phyloP scores from a whole-genome alignment of 2,113 vertebrate genomes.

The Callipepla squamata region DNA sequence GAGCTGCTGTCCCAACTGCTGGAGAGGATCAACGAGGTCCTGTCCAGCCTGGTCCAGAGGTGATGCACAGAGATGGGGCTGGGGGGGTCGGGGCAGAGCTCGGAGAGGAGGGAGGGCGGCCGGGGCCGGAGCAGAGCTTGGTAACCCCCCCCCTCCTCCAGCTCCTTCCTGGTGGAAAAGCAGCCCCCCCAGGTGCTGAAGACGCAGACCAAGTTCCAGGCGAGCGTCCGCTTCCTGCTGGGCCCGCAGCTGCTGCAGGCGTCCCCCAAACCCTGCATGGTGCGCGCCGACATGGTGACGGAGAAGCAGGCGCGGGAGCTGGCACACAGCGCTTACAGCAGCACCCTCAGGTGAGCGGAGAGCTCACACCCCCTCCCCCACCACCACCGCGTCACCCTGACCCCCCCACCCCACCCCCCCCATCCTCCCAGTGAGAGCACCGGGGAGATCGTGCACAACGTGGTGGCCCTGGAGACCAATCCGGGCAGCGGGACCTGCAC shows the following conservation, averaged over 20 bases:
- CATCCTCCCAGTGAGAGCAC: conserved; percentile 86
- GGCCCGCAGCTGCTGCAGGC: conserved; percentile 84
- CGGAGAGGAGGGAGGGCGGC: too few relatives aligned
- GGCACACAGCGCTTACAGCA: conserved; percentile 27
- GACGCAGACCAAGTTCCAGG: conserved; percentile 97
- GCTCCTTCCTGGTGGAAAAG: conserved; percentile 93
- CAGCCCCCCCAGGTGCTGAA: conserved; percentile 96
- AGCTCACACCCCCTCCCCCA: fast-evolving
- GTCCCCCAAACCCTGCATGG: conserved; percentile 82
- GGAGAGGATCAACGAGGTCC: conserved; percentile 77
- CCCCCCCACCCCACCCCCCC: fast-evolving
- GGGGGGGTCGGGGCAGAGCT: not conserved
- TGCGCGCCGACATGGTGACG: conserved; percentile 91
- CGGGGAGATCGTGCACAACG: conserved; percentile 91
- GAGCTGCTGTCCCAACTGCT: conserved; percentile 77
- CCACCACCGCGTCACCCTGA: not conserved
- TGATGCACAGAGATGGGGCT: not conserved
- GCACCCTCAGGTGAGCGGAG: conserved; percentile 21
- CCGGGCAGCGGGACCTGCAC: conserved; percentile 85
- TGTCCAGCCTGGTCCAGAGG: conserved; percentile 88
- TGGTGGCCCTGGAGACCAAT: conserved; percentile 89
- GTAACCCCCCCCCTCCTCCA: conserved; percentile 39
- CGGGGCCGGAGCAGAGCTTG: not conserved
- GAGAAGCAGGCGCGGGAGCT: conserved; percentile 90
- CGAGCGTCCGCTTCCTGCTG: conserved; percentile 88